Evolutionary conservation across 2,113 vertebrate genomes (phyloP).

Genomic region (Xiphophorus maculatus): DNA sequence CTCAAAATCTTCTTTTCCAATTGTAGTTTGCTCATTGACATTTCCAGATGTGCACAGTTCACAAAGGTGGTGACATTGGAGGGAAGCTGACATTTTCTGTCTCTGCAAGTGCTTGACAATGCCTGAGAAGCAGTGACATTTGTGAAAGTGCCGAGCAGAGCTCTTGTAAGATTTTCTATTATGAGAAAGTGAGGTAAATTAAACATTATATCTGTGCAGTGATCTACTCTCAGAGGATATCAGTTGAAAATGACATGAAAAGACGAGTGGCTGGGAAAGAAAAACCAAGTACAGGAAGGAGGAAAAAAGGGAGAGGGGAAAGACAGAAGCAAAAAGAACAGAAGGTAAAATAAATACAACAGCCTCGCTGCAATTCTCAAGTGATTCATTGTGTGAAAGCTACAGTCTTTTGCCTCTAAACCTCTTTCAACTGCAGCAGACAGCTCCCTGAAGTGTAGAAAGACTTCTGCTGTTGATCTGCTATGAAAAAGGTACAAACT

Average conservation of each 20-base stretch:
- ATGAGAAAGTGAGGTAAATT: conserved; percentile 53
- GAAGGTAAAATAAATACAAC: conserved; percentile 56
- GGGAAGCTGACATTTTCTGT: conserved; percentile 74
- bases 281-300: conserved; percentile 32
- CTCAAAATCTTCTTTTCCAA: conserved; percentile 18
- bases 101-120: conserved; percentile 54
- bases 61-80: conserved; percentile 64
- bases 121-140: conserved; percentile 73
- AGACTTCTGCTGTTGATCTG: conserved; percentile 66
- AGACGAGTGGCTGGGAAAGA: conserved; percentile 7
- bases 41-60: conserved; percentile 72
- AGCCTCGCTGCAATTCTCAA: conserved; percentile 57
- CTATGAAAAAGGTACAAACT: conserved; percentile 65
- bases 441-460: conserved; percentile 56
- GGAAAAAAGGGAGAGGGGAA: conserved; percentile 10
- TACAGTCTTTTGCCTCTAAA: conserved; percentile 54
- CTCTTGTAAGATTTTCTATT: conserved; percentile 47
- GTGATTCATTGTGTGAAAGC: conserved; percentile 51
- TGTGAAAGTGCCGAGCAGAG: conserved; percentile 59
- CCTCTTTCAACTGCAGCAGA: conserved; percentile 55
- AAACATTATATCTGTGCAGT: conserved; percentile 48
- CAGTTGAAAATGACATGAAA: conserved; percentile 42
- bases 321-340: conserved; percentile 34
- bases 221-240: conserved; percentile 47
- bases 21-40: conserved; percentile 70